Base-by-base conservation (phyloP, 2,888 invertebrate species). In the Patella pellucida region DNA sequence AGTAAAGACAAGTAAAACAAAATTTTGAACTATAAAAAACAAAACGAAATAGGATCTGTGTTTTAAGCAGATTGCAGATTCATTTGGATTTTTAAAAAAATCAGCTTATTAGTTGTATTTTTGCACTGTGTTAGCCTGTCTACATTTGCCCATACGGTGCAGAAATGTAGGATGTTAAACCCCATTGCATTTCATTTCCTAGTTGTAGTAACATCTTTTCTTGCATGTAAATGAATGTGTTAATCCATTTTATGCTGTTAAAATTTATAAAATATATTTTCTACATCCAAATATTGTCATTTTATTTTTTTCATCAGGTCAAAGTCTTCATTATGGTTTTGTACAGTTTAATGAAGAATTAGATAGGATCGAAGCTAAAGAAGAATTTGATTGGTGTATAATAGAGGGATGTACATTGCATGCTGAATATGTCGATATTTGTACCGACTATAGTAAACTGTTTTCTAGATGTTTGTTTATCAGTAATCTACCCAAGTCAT, bases 301-400 rank as follows among this genome's bases (percentile, higher is more conserved):
- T 52, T 54, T n/a, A n/a, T n/a, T n/a, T 50, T 67, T 51, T 52
- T 19, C 27, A 80, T 3, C 84, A 93, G 93, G 92, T 75, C 89
- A 90, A 56, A 92, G 91, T 85, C 92, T 93, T 84, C 92, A 92
- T 16, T 93, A 93, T 86, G 93, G 93, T 3, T 92, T 93, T 85
- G 92, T 93, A 50, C 92, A 92, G 82, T 93, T 92, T 87, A 86
- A 89, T 54, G 87, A 87, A 76, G 91, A 90, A 73, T 91, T 92
- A 80, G 92, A 92, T 80, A 89, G 62, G 14, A 62, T 23, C 23
- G 23, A 3, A 5, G 23, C 23, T n/a, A 91, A 92, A 79, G 89
- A 89, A 74, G 84, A 91, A 71, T 77, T 92, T 72, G 92, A 93
- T 78, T 91, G 92, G 73, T 88, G 89, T 73, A 85, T 87, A 68